Evolutionary conservation across 2,888 invertebrate species (phyloP).

Genomic region (Epistrophe grossulariae): DNA sequence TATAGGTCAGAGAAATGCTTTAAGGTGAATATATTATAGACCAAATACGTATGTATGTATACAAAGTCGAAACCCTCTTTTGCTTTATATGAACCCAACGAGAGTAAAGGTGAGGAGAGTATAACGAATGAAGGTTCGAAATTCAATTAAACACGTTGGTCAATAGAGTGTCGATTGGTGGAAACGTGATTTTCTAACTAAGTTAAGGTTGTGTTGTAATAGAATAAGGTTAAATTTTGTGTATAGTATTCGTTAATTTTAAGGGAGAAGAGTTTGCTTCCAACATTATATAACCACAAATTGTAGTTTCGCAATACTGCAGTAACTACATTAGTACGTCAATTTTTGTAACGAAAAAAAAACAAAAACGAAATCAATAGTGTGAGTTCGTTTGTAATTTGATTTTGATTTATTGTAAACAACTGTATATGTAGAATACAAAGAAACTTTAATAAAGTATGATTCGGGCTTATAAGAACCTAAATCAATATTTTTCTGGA

Average conservation of each 20-base stretch:
- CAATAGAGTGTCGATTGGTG: not conserved
- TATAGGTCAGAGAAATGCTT: slow-evolving; percentile 17
- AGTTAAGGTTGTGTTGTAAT: not conserved
- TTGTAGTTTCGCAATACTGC: not conserved
- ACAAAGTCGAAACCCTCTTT: not conserved
- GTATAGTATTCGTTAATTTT: not conserved
- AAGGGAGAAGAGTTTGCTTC: not conserved
- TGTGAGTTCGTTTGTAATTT: too few relatives aligned
- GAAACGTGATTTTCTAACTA: slow-evolving; percentile 3
- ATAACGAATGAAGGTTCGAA: not conserved
- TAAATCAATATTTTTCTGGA: too few relatives aligned
- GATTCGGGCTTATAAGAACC: too few relatives aligned
- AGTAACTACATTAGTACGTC: too few relatives aligned
- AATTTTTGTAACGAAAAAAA: too few relatives aligned
- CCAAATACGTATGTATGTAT: not conserved
- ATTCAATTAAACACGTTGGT: slow-evolving; percentile 4
- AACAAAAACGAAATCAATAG: too few relatives aligned
- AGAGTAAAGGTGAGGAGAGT: not conserved
- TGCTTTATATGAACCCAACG: not conserved
- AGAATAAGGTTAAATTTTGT: not conserved
- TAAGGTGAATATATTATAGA: slow-evolving; percentile 4
- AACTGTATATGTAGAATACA: too few relatives aligned
- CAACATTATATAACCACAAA: not conserved
- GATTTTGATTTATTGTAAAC: too few relatives aligned
- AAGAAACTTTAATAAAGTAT: too few relatives aligned